phyloP scores from a whole-genome alignment of 2,888 invertebrate species.

The Orchestes rusci region DNA sequence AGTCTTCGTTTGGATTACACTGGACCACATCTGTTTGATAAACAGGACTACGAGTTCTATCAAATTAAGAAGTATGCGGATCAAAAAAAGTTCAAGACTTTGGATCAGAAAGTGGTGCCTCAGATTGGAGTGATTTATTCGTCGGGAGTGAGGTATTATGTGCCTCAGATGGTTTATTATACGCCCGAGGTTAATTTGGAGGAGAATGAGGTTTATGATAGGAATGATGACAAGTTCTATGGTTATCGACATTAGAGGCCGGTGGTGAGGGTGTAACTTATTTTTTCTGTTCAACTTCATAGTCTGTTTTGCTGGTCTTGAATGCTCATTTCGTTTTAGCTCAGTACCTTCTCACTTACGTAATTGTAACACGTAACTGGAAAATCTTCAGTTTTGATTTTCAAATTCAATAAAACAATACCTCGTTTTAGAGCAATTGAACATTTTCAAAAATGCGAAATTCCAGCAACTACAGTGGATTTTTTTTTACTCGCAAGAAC shows the following conservation, averaged over 20 bases:
- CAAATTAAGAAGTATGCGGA: constrained; percentile 29
- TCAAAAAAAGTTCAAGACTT: constrained; percentile 10
- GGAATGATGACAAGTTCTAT: constrained; percentile 37
- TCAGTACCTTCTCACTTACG: too few species aligned
- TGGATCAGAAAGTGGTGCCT: constrained; percentile 33
- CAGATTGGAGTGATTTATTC: constrained; percentile 43
- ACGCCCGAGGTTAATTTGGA: constrained; percentile 25
- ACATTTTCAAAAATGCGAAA: too few species aligned
- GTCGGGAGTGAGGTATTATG: constrained; percentile 41
- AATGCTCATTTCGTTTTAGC: too few species aligned
- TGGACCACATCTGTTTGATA: constrained; percentile 41
- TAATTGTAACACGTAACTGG: too few species aligned
- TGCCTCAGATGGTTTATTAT: constrained; percentile 39
- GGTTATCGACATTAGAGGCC: constrained; percentile 22
- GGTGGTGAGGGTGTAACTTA: too few species aligned
- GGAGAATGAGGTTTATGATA: constrained; percentile 41
- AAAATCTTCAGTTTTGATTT: too few species aligned
- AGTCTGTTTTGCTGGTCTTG: constrained; percentile 3
- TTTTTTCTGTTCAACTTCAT: neutral
- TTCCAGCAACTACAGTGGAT: too few species aligned
- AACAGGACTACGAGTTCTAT: constrained; percentile 37
- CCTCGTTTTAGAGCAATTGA: too few species aligned
- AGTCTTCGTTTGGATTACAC: constrained; percentile 37
- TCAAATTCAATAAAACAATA: too few species aligned
- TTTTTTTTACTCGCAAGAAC: too few species aligned